Conservation (phyloP, 2,797 vertebrate species). For the Odontamblyopus rebecca region DNA sequence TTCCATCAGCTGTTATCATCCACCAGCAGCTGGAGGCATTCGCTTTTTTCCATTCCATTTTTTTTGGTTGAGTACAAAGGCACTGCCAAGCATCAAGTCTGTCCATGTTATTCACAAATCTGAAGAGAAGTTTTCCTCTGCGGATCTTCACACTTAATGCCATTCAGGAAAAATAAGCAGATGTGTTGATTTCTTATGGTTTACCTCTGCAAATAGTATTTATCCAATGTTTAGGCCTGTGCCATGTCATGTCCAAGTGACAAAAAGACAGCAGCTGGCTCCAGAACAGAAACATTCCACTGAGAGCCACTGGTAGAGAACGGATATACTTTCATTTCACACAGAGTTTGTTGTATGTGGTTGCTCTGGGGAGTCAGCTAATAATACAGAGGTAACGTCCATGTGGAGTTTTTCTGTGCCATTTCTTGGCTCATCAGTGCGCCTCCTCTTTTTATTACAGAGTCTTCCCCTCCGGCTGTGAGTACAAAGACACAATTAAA, state of each 20-base stretch:
- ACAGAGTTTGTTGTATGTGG: conserved; percentile 48
- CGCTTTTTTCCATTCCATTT: conserved; percentile 42
- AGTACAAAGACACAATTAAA: conserved; percentile 9
- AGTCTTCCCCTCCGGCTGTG: conserved; percentile 62
- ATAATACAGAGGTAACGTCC: conserved; percentile 24
- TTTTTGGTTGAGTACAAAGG: conserved; percentile 15
- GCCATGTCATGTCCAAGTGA: conserved; percentile 17
- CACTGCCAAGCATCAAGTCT: background rate
- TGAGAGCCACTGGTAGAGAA: conserved; percentile 13
- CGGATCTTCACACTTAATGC: background rate
- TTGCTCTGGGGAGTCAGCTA: conserved; percentile 36
- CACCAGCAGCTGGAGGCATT: conserved; percentile 36
- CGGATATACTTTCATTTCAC: conserved; percentile 40
- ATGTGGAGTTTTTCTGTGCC: conserved; percentile 69
- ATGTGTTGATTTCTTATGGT: conserved; percentile 3
- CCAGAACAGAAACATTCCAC: conserved; percentile 17
- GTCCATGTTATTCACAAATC: conserved; percentile 17
- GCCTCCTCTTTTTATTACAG: conserved; percentile 51
- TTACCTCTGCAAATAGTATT: conserved; percentile 3
- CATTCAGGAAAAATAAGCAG: conserved; percentile 4
- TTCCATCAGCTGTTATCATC: conserved; percentile 20
- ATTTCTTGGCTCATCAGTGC: conserved; percentile 59
- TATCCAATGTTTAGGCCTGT: conserved; percentile 9
- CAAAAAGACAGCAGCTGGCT: conserved; percentile 43
- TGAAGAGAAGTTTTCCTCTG: conserved; percentile 8